phyloP scores from a whole-genome alignment of 1,140 invertebrate genomes.

The Plodia interpunctella region DNA sequence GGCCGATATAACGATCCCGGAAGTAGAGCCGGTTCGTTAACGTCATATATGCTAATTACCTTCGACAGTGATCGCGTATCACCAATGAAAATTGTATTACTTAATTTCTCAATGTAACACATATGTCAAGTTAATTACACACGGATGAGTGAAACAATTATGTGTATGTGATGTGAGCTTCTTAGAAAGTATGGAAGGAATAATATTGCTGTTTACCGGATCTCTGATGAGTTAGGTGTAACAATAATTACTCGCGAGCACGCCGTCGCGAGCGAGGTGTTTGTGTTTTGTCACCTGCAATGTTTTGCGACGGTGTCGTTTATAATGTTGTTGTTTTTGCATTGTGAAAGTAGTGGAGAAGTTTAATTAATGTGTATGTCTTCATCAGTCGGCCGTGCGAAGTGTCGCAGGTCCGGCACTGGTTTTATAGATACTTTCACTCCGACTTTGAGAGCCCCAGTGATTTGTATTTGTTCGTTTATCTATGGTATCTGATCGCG shows the following conservation, averaged over 20 bases:
- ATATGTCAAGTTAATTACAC: neutral
- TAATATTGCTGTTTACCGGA: neutral
- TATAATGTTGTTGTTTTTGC: conserved; percentile 35
- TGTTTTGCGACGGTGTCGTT: conserved; percentile 11
- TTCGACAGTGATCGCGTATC: conserved; percentile 42
- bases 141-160: conserved; percentile 21
- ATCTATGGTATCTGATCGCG: conserved; percentile 57
- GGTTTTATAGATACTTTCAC: conserved; percentile 60
- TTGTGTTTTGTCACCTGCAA: neutral
- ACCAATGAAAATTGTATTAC: conserved; percentile 11
- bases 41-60: conserved; percentile 69
- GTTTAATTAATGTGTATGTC: conserved; percentile 42
- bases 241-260: conserved; percentile 17
- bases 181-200: neutral
- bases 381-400: conserved; percentile 29
- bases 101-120: neutral
- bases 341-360: conserved; percentile 40
- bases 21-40: conserved; percentile 69
- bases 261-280: conserved; percentile 10
- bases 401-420: conserved; percentile 38
- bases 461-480: conserved; percentile 61
- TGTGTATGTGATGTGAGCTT: neutral
- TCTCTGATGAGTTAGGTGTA: neutral
- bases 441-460: conserved; percentile 40
- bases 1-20: conserved; percentile 63